Evolutionary conservation across 2,113 vertebrate species (phyloP).

Genomic region (Mustelus asterias): DNA sequence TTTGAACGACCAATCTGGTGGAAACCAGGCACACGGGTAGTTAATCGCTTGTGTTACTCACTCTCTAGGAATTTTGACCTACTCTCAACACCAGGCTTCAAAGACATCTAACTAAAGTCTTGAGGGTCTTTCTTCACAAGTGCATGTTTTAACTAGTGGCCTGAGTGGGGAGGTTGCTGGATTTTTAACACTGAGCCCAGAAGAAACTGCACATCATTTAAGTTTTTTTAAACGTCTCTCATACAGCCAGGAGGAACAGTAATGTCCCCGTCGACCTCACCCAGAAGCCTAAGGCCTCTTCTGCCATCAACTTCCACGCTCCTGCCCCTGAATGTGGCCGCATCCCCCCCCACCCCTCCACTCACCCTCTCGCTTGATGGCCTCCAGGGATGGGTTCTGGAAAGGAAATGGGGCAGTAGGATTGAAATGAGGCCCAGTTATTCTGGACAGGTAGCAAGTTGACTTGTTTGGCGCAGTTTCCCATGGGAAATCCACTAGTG

Average conservation of each 20-base stretch:
- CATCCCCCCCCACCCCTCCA: no score
- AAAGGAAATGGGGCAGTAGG: not conserved
- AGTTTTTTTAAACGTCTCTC: not conserved
- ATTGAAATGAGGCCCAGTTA: not conserved
- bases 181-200: not conserved
- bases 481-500: not conserved
- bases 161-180: not conserved
- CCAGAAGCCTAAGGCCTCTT: not conserved
- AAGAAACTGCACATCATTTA: not conserved
- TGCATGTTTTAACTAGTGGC: not conserved
- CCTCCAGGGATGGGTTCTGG: not conserved
- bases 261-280: not conserved
- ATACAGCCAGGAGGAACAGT: not conserved
- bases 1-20: not conserved
- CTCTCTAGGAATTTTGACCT: not conserved
- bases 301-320: not conserved
- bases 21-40: not conserved
- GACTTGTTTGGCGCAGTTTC: not conserved
- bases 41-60: not conserved
- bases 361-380: not conserved
- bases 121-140: not conserved
- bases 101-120: not conserved
- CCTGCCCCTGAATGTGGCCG: not conserved
- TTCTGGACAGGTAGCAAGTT: not conserved
- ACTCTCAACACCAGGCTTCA: not conserved